Evolutionary conservation across 2,113 vertebrate genomes (phyloP).

Genomic region (Aphyosemion australe): DNA sequence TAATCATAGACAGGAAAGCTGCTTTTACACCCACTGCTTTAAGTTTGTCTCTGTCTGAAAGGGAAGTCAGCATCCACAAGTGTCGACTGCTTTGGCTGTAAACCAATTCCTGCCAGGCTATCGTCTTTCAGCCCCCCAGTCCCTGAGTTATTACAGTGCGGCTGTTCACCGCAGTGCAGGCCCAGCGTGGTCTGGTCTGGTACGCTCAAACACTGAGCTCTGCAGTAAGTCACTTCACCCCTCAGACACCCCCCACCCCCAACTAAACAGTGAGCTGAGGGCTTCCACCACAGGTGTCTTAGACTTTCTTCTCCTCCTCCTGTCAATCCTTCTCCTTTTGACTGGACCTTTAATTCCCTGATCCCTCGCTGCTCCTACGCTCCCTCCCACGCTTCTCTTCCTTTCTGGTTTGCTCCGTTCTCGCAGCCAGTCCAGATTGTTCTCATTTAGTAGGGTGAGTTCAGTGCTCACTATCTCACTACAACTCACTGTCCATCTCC

Average conservation of each 20-base stretch:
- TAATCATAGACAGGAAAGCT: conserved; percentile 79
- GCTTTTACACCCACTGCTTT: conserved; percentile 66
- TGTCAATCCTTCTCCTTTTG: conserved; percentile 68
- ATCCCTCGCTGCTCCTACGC: conserved; percentile 39
- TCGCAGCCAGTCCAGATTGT: conserved; percentile 71
- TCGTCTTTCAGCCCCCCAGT: conserved; percentile 72
- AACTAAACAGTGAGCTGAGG: conserved; percentile 39
- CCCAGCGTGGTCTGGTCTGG: conserved; percentile 54
- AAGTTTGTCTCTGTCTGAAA: conserved; percentile 75
- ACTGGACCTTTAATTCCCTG: conserved; percentile 62
- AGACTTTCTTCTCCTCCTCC: conserved; percentile 61
- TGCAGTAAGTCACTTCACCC: conserved; percentile 32
- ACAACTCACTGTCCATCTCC: conserved; percentile 42
- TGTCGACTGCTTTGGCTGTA: conserved; percentile 69
- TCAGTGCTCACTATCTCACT: conserved; percentile 58
- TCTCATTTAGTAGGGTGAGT: conserved; percentile 67
- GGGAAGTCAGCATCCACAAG: conserved; percentile 69
- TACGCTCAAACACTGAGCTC: conserved; percentile 38
- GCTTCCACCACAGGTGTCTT: conserved; percentile 70
- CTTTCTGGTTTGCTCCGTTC: conserved; percentile 36
- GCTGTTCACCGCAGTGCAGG: conserved; percentile 58
- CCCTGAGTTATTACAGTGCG: conserved; percentile 75
- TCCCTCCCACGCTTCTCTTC: conserved; percentile 26
- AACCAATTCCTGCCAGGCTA: conserved; percentile 76
- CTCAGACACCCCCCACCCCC: conserved; percentile 4